phyloP scores from a whole-genome alignment of 2,797 vertebrate genomes.

The Xenops minutus region DNA sequence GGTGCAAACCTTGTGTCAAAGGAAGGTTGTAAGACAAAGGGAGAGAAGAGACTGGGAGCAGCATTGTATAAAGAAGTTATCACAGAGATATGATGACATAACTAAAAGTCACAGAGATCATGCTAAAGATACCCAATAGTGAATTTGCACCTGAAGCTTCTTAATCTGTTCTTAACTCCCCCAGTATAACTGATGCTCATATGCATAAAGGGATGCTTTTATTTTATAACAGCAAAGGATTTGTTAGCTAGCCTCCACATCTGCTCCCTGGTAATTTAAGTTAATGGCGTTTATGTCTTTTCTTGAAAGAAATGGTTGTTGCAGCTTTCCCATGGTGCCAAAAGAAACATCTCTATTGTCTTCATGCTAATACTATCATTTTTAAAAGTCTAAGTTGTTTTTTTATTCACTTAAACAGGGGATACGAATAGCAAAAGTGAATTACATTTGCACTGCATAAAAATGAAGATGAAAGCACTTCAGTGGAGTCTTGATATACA shows the following conservation, averaged over 20 bases:
- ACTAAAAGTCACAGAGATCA: background rate
- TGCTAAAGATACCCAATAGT: background rate
- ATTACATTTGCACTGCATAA: conserved; percentile 5
- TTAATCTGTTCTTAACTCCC: background rate
- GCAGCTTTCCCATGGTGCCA: background rate
- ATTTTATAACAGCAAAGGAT: background rate
- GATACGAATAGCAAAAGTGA: background rate
- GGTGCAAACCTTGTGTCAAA: background rate
- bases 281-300: background rate
- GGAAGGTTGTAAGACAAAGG: background rate
- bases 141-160: background rate
- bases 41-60: background rate
- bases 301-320: background rate
- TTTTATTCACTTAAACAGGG: background rate
- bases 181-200: background rate
- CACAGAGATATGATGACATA: background rate
- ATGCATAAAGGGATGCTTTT: background rate
- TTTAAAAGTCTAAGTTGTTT: background rate
- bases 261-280: background rate
- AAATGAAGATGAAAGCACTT: background rate
- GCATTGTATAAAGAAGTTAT: background rate
- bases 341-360: background rate
- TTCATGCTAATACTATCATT: background rate
- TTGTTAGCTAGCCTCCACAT: background rate
- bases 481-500: background rate